Conservation (phyloP, 1,140 invertebrate genomes). For the Glomeris maerens region DNA sequence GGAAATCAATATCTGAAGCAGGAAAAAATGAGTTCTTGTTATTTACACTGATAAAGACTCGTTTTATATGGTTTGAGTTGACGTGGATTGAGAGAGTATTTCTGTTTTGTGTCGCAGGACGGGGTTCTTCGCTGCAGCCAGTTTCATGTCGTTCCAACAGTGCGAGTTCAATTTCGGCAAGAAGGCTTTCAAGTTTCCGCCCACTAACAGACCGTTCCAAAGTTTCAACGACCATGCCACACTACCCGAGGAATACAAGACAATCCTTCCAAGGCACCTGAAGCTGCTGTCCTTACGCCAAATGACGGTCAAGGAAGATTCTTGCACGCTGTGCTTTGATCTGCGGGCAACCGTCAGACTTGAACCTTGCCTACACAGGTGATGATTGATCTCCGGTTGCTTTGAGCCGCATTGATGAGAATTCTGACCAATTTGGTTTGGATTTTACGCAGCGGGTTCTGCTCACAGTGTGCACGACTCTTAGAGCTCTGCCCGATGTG, state of each 20-base stretch:
- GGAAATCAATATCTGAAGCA: no score
- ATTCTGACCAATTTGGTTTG: conserved; percentile 4
- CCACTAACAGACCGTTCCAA: conserved; percentile 44
- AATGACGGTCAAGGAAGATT: conserved; percentile 63
- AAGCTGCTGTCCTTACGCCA: conserved; percentile 54
- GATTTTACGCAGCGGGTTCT: conserved; percentile 56
- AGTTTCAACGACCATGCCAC: conserved; percentile 63
- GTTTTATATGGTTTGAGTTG: no score
- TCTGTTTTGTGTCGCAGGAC: conserved; percentile 45
- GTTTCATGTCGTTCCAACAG: conserved; percentile 92
- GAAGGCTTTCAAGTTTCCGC: conserved; percentile 62
- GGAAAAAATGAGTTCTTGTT: no score
- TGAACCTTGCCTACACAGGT: conserved; percentile 66
- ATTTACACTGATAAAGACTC: no score
- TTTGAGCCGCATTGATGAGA: background rate
- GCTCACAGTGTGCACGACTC: conserved; percentile 57
- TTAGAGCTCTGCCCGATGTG: conserved; percentile 78
- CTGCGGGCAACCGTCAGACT: conserved; percentile 54
- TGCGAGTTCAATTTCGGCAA: conserved; percentile 86
- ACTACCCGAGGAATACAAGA: conserved; percentile 53
- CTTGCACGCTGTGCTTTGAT: conserved; percentile 78
- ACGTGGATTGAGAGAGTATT: no score
- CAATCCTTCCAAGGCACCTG: conserved; percentile 52
- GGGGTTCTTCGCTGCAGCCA: conserved; percentile 84
- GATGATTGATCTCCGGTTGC: conserved; percentile 14